Percentiles rank a stretch among this genome's conserved stretches.
Evolutionary conservation across 2,113 vertebrate species (phyloP).

Genomic region (Sarotherodon lohbergeri): DNA sequence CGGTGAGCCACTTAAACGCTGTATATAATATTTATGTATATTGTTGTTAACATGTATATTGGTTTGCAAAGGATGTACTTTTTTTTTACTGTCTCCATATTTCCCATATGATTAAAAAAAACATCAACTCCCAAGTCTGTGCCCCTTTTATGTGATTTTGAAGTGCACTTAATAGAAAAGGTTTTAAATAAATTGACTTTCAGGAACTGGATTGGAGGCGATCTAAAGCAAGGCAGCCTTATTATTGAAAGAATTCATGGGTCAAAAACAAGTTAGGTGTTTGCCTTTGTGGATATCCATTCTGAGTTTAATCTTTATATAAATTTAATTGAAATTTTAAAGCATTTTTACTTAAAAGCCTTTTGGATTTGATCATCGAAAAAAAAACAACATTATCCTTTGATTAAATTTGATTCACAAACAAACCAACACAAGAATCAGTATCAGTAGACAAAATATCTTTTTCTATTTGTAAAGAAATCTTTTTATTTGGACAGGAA

Average conservation of each 20-base stretch:
- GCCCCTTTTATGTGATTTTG: neutral
- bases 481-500: neutral
- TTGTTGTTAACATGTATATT: conserved; percentile 73
- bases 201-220: neutral
- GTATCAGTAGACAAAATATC: neutral
- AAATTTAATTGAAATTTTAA: neutral
- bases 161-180: neutral
- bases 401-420: neutral
- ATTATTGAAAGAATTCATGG: neutral
- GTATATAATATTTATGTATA: conserved; percentile 83
- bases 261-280: neutral
- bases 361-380: neutral
- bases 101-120: conserved; percentile 69
- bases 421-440: neutral
- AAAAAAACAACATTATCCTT: neutral
- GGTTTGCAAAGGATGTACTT: conserved; percentile 52
- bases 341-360: neutral
- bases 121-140: conserved; percentile 1
- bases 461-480: neutral
- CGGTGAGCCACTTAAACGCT: conserved; percentile 68
- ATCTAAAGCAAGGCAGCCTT: neutral
- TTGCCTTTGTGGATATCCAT: neutral
- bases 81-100: conserved; percentile 64
- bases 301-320: neutral
- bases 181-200: neutral